phyloP scores from a whole-genome alignment of 2,888 invertebrate species.

The Agonopterix alstromeriana region DNA sequence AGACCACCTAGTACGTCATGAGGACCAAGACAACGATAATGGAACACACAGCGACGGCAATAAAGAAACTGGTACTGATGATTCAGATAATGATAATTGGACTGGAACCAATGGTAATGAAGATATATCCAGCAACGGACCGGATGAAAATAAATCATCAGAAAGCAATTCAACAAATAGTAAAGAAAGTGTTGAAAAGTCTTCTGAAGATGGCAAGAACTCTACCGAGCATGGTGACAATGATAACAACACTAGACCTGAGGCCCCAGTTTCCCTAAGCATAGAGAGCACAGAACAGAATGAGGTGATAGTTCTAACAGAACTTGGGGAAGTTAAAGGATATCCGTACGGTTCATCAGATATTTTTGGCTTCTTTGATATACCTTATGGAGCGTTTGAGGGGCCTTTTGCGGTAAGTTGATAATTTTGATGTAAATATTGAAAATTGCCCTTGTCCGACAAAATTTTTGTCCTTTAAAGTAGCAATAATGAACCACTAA shows the following conservation, averaged over 20 bases:
- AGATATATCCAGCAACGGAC: no score
- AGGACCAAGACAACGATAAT: background rate
- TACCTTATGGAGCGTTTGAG: constrained; percentile 44
- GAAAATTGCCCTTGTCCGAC: background rate
- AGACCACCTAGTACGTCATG: no score
- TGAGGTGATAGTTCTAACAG: constrained; percentile 24
- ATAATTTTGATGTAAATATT: background rate
- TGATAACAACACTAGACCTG: background rate
- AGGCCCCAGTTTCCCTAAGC: background rate
- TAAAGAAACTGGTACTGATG: background rate
- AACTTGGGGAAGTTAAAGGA: constrained; percentile 36
- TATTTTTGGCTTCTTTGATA: constrained; percentile 41
- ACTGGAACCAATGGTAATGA: no score
- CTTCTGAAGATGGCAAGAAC: background rate
- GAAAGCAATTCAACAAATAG: no score
- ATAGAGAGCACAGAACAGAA: background rate
- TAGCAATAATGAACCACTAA: no score
- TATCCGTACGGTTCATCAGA: constrained; percentile 19
- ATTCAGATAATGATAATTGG: no score
- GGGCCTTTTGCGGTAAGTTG: constrained; percentile 35
- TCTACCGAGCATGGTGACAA: background rate
- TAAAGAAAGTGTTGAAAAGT: background rate
- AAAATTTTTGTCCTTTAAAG: no score
- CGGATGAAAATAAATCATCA: no score
- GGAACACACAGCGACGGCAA: background rate